Conservation (phyloP, 2,113 vertebrate genomes). For the Anhinga anhinga region DNA sequence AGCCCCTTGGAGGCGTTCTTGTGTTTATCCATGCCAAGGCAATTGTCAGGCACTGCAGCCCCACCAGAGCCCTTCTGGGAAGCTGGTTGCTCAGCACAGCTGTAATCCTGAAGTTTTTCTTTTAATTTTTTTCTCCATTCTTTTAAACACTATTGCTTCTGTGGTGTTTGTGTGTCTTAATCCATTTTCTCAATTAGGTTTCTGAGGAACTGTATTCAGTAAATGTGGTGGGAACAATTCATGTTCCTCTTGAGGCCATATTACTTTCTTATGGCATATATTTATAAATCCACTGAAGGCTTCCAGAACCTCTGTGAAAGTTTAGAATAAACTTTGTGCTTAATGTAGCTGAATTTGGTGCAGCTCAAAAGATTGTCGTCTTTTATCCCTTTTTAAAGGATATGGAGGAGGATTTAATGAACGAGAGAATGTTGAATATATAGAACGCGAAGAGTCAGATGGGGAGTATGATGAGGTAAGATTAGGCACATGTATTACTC, state of each 20-base stretch:
- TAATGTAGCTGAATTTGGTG: not conserved
- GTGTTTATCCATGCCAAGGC: not conserved
- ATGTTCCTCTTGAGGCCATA: not conserved
- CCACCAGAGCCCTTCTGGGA: not conserved
- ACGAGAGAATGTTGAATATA: constrained; percentile 96
- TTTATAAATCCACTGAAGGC: not conserved
- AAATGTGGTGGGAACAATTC: not conserved
- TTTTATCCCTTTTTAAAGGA: constrained; percentile 70
- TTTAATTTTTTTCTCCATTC: too few relatives aligned
- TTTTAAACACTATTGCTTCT: not conserved
- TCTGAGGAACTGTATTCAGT: not conserved
- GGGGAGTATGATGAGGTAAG: constrained; percentile 98
- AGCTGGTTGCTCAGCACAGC: not conserved
- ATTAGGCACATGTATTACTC: accelerated
- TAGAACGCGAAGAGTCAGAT: constrained; percentile 96
- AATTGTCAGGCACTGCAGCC: not conserved
- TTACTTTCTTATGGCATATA: accelerated
- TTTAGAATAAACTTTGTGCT: not conserved
- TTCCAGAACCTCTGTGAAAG: not conserved
- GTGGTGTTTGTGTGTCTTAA: not conserved
- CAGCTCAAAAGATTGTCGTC: not conserved
- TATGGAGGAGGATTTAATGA: constrained; percentile 99
- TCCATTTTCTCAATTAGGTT: not conserved
- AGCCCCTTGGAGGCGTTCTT: too few relatives aligned
- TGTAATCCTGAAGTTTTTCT: too few relatives aligned